Percentiles rank a stretch among this genome's conserved stretches.
phyloP scores from a whole-genome alignment of 2,888 invertebrate genomes.

The Ypsolopha sequella region DNA sequence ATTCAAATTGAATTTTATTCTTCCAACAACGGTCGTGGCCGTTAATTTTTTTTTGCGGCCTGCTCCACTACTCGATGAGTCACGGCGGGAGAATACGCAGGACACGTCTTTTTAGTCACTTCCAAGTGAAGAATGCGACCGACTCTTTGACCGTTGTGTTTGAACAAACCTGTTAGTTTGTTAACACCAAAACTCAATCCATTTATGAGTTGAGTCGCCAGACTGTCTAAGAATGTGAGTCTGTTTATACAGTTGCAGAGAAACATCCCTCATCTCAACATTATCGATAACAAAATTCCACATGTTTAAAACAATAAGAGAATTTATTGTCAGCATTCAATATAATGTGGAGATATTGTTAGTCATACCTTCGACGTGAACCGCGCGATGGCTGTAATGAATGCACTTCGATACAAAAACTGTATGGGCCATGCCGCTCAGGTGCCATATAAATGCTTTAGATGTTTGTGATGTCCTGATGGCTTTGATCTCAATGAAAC shows the following conservation, averaged over 20 bases:
- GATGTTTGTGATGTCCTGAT: no score
- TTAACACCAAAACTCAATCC: not conserved
- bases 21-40: slow-evolving; percentile 26
- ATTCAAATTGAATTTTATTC: slow-evolving; percentile 20
- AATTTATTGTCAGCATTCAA: slow-evolving; percentile 21
- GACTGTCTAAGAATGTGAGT: slow-evolving; percentile 7
- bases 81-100: not conserved
- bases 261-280: slow-evolving; percentile 26
- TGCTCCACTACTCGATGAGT: not conserved
- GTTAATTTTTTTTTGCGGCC: slow-evolving; percentile 7
- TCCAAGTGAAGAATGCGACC: not conserved
- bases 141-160: slow-evolving; percentile 13
- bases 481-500: no score
- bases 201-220: not conserved
- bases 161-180: slow-evolving; percentile 7
- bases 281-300: slow-evolving; percentile 41
- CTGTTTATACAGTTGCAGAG: slow-evolving; percentile 38
- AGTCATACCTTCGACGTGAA: slow-evolving; percentile 12
- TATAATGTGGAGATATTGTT: slow-evolving; percentile 14
- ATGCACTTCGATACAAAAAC: no score
- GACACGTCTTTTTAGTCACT: not conserved
- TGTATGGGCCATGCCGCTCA: no score
- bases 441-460: no score
- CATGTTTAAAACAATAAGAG: slow-evolving; percentile 29
- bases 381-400: no score